A percentile compares a stretch with the other conserved stretches of the same genome.
These are phyloP conservation scores for Leucoraja erinaceus DNA, from an alignment of 2,113 vertebrate genomes.

Conservation along the genomic window DNA sequence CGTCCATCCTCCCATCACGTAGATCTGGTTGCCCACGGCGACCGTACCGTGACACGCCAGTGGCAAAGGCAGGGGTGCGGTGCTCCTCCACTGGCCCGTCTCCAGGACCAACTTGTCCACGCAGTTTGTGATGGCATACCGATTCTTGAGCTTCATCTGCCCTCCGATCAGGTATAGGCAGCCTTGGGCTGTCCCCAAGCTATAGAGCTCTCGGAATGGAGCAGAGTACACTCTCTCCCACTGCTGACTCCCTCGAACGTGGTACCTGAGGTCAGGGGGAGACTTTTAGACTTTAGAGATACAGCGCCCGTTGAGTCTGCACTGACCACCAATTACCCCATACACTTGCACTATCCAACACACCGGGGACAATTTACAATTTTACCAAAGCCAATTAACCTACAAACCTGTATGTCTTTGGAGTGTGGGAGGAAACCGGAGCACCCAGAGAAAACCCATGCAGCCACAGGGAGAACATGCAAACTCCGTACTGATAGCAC, in stretches of 20 bases:
- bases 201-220: slow-evolving; percentile 84
- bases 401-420: no score
- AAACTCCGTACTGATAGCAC: no score
- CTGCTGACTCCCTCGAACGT: slow-evolving; percentile 71
- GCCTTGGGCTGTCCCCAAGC: slow-evolving; percentile 64
- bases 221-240: slow-evolving; percentile 81
- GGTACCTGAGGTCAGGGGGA: slow-evolving; percentile 63
- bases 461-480: no score
- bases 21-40: slow-evolving; percentile 70
- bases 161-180: slow-evolving; percentile 84
- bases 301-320: no score
- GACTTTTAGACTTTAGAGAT: no score
- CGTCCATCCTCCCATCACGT: slow-evolving; percentile 85
- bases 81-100: slow-evolving; percentile 72
- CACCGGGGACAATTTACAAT: no score
- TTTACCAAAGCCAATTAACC: no score
- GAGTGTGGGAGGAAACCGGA: no score
- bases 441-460: no score
- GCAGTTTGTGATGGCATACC: slow-evolving; percentile 80
- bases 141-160: slow-evolving; percentile 88
- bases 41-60: slow-evolving; percentile 76
- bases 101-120: slow-evolving; percentile 81
- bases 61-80: slow-evolving; percentile 73
- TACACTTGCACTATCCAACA: no score
- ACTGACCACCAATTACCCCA: no score